A percentile compares a stretch with the other conserved stretches of the same genome.
Conservation (phyloP, 2,797 vertebrate species). For the Urosaurus nigricauda region DNA sequence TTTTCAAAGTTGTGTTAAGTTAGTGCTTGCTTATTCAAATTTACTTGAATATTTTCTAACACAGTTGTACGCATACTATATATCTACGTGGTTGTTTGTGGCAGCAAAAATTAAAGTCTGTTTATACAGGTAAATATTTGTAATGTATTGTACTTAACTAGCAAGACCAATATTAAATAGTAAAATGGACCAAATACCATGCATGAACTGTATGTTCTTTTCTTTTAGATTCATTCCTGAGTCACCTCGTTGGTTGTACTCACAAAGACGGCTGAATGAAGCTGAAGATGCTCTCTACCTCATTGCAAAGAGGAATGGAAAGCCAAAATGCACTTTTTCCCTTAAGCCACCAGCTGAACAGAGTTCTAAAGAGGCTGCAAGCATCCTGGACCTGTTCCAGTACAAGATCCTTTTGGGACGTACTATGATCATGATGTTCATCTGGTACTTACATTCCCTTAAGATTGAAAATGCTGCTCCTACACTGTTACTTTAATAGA, state of each 20-base stretch:
- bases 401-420: conserved; percentile 78
- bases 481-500: neutral
- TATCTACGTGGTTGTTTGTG: neutral
- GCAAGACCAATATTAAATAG: neutral
- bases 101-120: neutral
- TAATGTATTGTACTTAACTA: neutral
- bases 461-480: neutral
- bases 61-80: neutral
- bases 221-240: conserved; percentile 84
- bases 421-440: conserved; percentile 84
- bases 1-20: neutral
- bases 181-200: neutral
- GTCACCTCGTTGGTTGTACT: conserved; percentile 86
- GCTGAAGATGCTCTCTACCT: conserved; percentile 80
- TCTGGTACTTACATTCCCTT: conserved; percentile 76
- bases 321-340: conserved; percentile 74
- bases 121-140: neutral
- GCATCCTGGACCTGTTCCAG: conserved; percentile 80
- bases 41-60: conserved; percentile 13
- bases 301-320: conserved; percentile 81
- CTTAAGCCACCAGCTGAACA: conserved; percentile 71
- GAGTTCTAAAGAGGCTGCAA: conserved; percentile 66
- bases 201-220: conserved; percentile 10
- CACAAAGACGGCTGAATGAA: conserved; percentile 81
- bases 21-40: neutral